These are phyloP conservation scores for Pemphigus obesinymphae DNA, from an alignment of 1,140 invertebrate species.

Conservation along the genomic window DNA sequence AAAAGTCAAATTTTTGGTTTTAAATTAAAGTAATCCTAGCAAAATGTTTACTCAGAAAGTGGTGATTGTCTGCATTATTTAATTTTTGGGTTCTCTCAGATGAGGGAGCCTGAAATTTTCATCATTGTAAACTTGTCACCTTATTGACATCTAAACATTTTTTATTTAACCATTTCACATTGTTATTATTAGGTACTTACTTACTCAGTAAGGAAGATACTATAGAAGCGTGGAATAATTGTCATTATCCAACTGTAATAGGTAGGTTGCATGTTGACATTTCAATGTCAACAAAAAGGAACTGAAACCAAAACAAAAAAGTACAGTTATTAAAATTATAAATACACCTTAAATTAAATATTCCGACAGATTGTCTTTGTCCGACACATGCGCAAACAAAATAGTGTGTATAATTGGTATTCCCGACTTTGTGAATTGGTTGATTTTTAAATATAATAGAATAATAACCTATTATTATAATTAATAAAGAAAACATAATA, in stretches of 20 bases:
- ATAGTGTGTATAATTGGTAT: too few species aligned
- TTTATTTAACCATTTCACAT: too few species aligned
- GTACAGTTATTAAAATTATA: neutral
- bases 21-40: too few species aligned
- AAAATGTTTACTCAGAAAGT: neutral
- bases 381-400: too few species aligned
- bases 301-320: neutral
- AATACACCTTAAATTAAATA: too few species aligned
- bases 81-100: slow-evolving; percentile 28
- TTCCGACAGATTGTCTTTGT: too few species aligned
- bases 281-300: neutral
- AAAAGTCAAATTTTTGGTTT: neutral
- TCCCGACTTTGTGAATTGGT: too few species aligned
- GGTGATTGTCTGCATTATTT: neutral
- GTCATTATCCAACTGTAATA: neutral
- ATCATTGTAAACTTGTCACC: neutral
- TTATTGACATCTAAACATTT: neutral
- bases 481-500: too few species aligned
- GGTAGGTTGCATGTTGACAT: neutral
- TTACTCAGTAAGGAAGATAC: neutral
- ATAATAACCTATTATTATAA: too few species aligned
- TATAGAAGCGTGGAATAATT: neutral
- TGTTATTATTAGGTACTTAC: neutral
- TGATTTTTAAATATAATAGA: too few species aligned
- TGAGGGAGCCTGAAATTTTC: slow-evolving; percentile 35